A percentile compares a stretch with the other conserved stretches of the same genome.
Conservation (phyloP, 2,888 invertebrate genomes). For the Drosophila birchii region DNA sequence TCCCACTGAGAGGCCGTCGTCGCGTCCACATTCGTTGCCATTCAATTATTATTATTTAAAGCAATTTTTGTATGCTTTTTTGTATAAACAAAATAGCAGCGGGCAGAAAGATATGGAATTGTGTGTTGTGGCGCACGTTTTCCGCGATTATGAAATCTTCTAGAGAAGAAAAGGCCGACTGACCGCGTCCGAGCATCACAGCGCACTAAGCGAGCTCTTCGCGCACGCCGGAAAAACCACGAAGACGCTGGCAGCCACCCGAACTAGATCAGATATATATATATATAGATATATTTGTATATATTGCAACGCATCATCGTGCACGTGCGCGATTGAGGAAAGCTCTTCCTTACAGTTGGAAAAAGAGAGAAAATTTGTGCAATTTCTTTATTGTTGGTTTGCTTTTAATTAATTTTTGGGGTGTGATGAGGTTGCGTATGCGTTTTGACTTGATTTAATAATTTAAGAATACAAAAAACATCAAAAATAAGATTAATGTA, state of each 20-base stretch:
- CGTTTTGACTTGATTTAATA: too few relatives aligned
- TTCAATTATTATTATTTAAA: conserved; percentile 61
- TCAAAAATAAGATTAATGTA: not conserved
- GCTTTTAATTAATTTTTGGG: too few relatives aligned
- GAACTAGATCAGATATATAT: conserved; percentile 25
- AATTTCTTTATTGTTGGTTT: not conserved
- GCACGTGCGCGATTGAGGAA: conserved; percentile 35
- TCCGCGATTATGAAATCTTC: conserved; percentile 46
- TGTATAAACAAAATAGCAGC: conserved; percentile 57
- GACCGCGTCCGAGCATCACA: conserved; percentile 54
- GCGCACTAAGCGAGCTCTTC: conserved; percentile 57
- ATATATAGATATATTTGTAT: not conserved
- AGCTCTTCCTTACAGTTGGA: conserved; percentile 5
- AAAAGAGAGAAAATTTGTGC: too few relatives aligned
- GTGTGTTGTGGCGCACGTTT: conserved; percentile 60
- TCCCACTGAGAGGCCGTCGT: conserved; percentile 16
- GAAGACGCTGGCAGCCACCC: conserved; percentile 21
- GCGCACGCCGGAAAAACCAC: conserved; percentile 48
- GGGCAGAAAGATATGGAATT: conserved; percentile 34
- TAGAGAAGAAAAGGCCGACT: conserved; percentile 43
- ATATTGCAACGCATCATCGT: conserved; percentile 20
- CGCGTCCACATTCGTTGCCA: conserved; percentile 50
- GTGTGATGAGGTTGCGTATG: too few relatives aligned
- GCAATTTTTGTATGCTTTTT: conserved; percentile 49
- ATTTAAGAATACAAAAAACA: not conserved